Evolutionary conservation across 1,140 invertebrate genomes (phyloP).

Genomic region (Calliopsis andreniformis): DNA sequence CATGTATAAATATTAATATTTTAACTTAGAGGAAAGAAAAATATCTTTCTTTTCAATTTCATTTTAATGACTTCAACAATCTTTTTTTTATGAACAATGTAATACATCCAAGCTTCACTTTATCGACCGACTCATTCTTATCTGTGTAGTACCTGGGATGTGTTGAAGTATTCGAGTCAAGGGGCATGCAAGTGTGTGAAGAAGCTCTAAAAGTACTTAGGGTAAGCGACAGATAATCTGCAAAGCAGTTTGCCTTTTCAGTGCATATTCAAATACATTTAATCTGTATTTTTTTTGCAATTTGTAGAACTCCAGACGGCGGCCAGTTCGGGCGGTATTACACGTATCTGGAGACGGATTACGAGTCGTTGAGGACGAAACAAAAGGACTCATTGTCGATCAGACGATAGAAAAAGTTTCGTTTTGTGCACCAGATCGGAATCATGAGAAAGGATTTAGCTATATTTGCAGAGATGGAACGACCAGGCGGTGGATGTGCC

Average conservation of each 20-base stretch:
- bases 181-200: slow-evolving; percentile 99
- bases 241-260: neutral
- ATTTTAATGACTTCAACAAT: too few species aligned
- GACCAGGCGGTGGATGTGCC: slow-evolving; percentile 98
- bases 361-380: slow-evolving; percentile 98
- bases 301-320: slow-evolving; percentile 90
- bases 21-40: too few species aligned
- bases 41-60: too few species aligned
- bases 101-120: neutral
- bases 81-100: too few species aligned
- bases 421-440: slow-evolving; percentile 99
- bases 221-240: slow-evolving; percentile 84
- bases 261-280: neutral
- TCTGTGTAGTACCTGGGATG: slow-evolving; percentile 94
- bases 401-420: slow-evolving; percentile 99
- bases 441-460: slow-evolving; percentile 98
- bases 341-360: slow-evolving; percentile 99
- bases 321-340: slow-evolving; percentile 93
- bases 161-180: slow-evolving; percentile 99
- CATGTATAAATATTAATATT: too few species aligned
- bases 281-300: slow-evolving; percentile 51
- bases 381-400: slow-evolving; percentile 99
- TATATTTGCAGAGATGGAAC: slow-evolving; percentile 94
- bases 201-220: slow-evolving; percentile 97
- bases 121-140: slow-evolving; percentile 21